Base-by-base conservation (phyloP, 2,888 invertebrate genomes). In the Galerucella nymphaeae region DNA sequence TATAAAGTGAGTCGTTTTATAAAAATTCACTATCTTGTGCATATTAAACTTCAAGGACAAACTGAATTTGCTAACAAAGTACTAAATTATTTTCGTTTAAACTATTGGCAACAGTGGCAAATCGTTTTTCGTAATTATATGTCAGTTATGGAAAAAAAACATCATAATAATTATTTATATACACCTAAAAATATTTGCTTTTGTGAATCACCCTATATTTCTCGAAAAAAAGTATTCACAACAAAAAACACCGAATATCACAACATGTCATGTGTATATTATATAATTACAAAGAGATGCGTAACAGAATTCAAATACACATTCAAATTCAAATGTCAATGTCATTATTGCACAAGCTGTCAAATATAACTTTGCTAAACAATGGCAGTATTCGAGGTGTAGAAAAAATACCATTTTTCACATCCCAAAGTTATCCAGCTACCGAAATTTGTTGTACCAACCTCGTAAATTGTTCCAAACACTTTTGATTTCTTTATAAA, bases 331-430 rank as follows among this genome's bases (percentile, higher is more conserved):
- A 18, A 16, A 55, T 55, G 4, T 11, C 11, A 42, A 42, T 42
- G 42, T 42, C 9, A 55, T 55, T 55, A 55, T 9, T 55, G 55
- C 55, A 55, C 55, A 55, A 55, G 55, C 55, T 10, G 16, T 55
- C 20, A 20, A 55, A 16, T 18, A 55, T 20, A 55, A 55, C 0
- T 20, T 11, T 18, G 45, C 11, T 42, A 20, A 55, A 55, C 16
- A 16, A n/a, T 55, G 8, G 20, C 18, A 11, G 18, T 55, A 20
- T 55, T 55, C 18, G 18, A 16, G 55, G 16, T 10, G n/a, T 16
- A 42, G 10, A 13, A 42, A 13, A 42, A 42, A 45, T 45, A 45
- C 45, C 2, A 45, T 13, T 45, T 18, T 18, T 18, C n/a, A 53
- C 53, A 53, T 53, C 10, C 30, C 8, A 23, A 23, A 30, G 30